Conservation (phyloP, 2,113 vertebrate genomes). For the Oriolus oriolus region DNA sequence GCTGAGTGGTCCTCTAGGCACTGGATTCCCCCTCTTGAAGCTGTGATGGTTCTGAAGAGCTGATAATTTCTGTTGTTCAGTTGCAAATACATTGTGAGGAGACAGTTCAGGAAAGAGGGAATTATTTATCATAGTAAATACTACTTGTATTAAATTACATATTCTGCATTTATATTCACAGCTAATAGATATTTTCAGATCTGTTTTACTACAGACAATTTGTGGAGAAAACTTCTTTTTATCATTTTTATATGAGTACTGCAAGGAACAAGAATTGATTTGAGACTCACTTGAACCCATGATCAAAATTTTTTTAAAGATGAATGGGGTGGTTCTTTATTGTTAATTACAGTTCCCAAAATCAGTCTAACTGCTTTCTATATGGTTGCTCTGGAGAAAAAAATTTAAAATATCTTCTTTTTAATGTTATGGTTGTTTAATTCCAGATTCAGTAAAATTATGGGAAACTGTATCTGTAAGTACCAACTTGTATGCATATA, state of each 20-base stretch:
- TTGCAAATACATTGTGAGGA: not conserved
- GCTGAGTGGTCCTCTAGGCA: not conserved
- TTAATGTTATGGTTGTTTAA: not conserved
- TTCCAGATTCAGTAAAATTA: not conserved
- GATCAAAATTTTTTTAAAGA: not conserved
- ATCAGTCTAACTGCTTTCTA: not conserved
- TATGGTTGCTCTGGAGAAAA: not conserved
- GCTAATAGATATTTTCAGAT: not conserved
- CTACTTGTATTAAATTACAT: not conserved
- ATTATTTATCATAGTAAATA: not conserved
- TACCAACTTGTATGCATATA: not conserved
- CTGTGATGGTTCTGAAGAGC: not conserved
- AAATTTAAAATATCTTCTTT: not conserved
- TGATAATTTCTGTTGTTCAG: not conserved
- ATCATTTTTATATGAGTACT: not conserved
- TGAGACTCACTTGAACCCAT: not conserved
- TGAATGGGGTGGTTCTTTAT: not conserved
- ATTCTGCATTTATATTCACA: not conserved
- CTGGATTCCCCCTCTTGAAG: not conserved
- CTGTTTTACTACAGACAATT: not conserved
- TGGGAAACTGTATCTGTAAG: not conserved
- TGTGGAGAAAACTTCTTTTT: not conserved
- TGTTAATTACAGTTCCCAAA: not conserved
- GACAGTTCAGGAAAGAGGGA: not conserved
- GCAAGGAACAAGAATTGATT: not conserved